Conservation (phyloP, 1,140 invertebrate species). For the Drosophila sechellia region DNA sequence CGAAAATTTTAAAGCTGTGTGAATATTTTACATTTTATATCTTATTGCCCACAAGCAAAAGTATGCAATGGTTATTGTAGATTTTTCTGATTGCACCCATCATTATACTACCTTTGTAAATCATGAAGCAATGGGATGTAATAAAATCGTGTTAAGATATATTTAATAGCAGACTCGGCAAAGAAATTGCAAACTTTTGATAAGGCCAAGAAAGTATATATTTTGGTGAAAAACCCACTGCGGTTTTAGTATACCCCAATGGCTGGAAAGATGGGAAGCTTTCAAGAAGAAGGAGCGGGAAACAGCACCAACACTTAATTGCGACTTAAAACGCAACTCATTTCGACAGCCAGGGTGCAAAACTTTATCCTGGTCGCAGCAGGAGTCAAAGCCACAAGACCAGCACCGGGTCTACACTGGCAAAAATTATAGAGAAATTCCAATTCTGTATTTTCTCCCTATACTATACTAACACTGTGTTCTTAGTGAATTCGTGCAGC, state of each 20-base stretch:
- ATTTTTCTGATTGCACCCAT: neutral
- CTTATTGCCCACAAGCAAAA: neutral
- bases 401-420: slow-evolving; percentile 7
- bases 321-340: slow-evolving; percentile 76
- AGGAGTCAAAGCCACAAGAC: slow-evolving; percentile 17
- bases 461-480: too few relatives aligned
- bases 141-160: slow-evolving; percentile 6
- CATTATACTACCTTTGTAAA: neutral
- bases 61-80: slow-evolving; percentile 4
- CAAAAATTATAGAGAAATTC: neutral
- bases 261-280: slow-evolving; percentile 1
- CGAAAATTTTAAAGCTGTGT: neutral
- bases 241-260: slow-evolving; percentile 10
- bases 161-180: neutral
- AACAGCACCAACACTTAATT: slow-evolving; percentile 62
- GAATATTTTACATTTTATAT: neutral
- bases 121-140: neutral
- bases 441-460: too few relatives aligned
- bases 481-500: too few relatives aligned
- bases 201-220: slow-evolving; percentile 1
- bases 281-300: slow-evolving; percentile 3
- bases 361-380: slow-evolving; percentile 51
- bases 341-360: slow-evolving; percentile 48
- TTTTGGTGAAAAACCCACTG: slow-evolving; percentile 14
- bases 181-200: neutral